Conservation (phyloP, 1,140 invertebrate species). For the Bicyclus anynana region DNA sequence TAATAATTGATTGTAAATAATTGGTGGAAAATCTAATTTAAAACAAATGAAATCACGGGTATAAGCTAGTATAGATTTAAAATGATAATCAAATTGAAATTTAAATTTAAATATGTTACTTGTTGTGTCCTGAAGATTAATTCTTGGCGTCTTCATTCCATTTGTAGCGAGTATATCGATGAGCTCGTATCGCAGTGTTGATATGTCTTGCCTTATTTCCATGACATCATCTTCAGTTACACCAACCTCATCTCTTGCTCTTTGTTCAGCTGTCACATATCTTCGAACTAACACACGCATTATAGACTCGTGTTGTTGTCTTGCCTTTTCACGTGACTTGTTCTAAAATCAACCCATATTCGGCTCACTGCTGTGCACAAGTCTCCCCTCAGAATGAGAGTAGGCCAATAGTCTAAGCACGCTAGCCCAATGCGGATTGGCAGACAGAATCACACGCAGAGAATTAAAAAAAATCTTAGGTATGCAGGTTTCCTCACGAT, state of each 20-base stretch:
- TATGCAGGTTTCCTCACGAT: too few species aligned
- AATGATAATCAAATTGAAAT: background rate
- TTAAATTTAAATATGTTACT: conserved; percentile 56
- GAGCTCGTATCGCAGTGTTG: conserved; percentile 89
- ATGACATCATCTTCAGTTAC: conserved; percentile 97
- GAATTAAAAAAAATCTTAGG: too few species aligned
- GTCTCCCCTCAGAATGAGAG: too few species aligned
- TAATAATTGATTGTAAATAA: too few species aligned
- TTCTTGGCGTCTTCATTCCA: conserved; percentile 86
- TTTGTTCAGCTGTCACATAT: conserved; percentile 90
- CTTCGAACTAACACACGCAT: conserved; percentile 88
- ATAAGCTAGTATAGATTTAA: too few species aligned
- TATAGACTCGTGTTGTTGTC: conserved; percentile 83
- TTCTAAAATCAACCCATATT: conserved; percentile 68
- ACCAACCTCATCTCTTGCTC: conserved; percentile 88
- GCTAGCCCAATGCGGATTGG: too few species aligned
- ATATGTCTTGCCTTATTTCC: conserved; percentile 97
- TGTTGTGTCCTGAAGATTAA: conserved; percentile 80
- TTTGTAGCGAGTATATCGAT: conserved; percentile 92
- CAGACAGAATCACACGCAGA: too few species aligned
- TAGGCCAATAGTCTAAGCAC: too few species aligned
- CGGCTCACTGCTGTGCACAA: too few species aligned
- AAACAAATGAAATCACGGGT: too few species aligned
- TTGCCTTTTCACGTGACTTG: conserved; percentile 84
- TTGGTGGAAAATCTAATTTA: too few species aligned